phyloP scores from a whole-genome alignment of 2,113 vertebrate species.

The Suricata suricatta region DNA sequence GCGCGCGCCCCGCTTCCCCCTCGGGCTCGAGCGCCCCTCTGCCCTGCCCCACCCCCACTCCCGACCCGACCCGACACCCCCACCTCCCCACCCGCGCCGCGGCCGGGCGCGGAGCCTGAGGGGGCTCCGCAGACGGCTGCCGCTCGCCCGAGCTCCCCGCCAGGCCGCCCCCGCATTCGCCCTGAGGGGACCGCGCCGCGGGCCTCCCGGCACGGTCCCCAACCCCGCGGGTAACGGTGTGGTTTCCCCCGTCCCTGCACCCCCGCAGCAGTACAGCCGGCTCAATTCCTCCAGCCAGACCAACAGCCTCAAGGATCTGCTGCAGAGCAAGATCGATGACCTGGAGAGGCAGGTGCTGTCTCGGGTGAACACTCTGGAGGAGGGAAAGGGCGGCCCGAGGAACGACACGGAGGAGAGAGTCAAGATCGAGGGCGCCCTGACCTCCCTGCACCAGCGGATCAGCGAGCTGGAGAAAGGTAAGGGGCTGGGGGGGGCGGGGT shows the following conservation, averaged over 20 bases:
- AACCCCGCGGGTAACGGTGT: neutral
- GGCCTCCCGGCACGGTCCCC: neutral
- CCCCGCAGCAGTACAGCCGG: slow-evolving; percentile 89
- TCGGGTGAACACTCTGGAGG: slow-evolving; percentile 95
- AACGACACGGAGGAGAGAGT: slow-evolving; percentile 94
- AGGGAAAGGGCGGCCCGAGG: slow-evolving; percentile 87
- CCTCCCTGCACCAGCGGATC: slow-evolving; percentile 95
- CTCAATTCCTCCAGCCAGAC: slow-evolving; percentile 93
- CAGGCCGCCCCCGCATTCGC: slow-evolving; percentile 60
- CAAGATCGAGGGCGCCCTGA: slow-evolving; percentile 95
- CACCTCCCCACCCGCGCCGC: neutral
- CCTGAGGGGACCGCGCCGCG: slow-evolving; percentile 20
- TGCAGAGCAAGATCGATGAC: slow-evolving; percentile 97
- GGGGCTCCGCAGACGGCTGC: neutral
- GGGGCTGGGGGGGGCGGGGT: rapidly evolving
- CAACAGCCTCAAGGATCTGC: slow-evolving; percentile 94
- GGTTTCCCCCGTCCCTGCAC: slow-evolving; percentile 48
- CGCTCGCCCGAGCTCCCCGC: neutral
- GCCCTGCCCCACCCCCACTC: neutral
- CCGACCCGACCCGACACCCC: neutral
- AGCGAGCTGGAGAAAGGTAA: slow-evolving; percentile 97
- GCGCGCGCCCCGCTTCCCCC: slow-evolving; percentile 57
- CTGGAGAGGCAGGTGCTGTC: slow-evolving; percentile 97
- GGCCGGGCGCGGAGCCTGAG: too few species aligned
- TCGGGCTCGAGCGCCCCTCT: neutral